Evolutionary conservation across 1,140 invertebrate genomes (phyloP).

Genomic region (Apocrypta bakeri): DNA sequence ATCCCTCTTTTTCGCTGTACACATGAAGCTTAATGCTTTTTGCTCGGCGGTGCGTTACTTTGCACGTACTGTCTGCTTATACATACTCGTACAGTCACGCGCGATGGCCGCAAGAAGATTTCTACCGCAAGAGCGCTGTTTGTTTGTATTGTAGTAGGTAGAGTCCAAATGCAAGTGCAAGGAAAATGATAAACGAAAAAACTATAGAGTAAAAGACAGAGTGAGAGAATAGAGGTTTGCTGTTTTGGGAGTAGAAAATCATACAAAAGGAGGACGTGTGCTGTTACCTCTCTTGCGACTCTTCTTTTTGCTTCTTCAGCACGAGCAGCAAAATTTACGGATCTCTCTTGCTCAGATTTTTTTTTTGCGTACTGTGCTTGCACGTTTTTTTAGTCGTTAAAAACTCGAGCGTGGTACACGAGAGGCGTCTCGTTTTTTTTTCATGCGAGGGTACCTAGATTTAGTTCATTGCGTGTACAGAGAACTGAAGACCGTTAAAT

Average conservation of each 20-base stretch:
- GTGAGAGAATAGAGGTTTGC: not conserved
- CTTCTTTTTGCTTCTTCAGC: constrained; percentile 22
- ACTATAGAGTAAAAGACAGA: not conserved
- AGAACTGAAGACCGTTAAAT: too few species aligned
- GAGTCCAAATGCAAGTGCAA: constrained; percentile 17
- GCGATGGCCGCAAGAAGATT: not conserved
- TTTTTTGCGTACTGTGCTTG: constrained; percentile 9
- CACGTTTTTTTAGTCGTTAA: constrained; percentile 29
- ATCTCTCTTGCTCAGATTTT: constrained; percentile 33
- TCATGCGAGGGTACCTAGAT: not conserved
- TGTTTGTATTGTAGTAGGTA: not conserved
- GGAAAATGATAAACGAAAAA: constrained; percentile 35
- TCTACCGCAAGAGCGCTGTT: not conserved
- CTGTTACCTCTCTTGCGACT: not conserved
- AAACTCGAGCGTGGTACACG: not conserved
- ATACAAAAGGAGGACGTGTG: constrained; percentile 29
- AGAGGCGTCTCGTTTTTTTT: not conserved
- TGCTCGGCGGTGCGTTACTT: not conserved
- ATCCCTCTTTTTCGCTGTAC: not conserved
- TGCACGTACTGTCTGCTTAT: not conserved
- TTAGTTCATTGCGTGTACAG: not conserved
- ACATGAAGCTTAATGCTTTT: not conserved
- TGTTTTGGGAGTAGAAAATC: constrained; percentile 40
- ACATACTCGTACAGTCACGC: too few species aligned
- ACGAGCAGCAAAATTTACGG: not conserved